Conservation (phyloP, 2,113 vertebrate species). For the Pomatorhinus ruficollis region DNA sequence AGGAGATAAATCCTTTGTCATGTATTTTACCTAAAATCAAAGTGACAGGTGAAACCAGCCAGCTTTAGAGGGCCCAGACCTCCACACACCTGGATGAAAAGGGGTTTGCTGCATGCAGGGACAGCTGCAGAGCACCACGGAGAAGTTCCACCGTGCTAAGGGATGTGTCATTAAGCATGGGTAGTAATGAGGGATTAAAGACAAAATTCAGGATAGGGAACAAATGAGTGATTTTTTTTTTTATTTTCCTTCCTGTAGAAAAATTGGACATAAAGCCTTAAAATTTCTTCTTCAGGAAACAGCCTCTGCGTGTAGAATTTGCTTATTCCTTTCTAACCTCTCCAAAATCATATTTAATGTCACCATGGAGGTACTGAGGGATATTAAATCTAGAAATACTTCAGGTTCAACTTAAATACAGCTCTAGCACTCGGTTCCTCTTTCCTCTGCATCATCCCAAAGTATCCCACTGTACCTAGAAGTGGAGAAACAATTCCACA, state of each 20-base stretch:
- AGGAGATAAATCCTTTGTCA: neutral
- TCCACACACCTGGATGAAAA: neutral
- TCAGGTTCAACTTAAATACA: neutral
- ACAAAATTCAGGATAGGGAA: neutral
- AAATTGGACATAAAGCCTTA: neutral
- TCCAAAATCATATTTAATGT: neutral
- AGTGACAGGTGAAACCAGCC: neutral
- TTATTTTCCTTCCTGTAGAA: neutral
- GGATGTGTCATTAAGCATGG: neutral
- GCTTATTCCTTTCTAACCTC: neutral
- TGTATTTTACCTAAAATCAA: neutral
- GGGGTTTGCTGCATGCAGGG: neutral
- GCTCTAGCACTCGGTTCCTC: neutral
- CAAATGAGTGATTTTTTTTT: neutral
- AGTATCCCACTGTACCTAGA: neutral
- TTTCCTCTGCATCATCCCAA: neutral
- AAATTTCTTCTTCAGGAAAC: neutral
- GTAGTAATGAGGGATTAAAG: neutral
- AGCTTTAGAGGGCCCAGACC: neutral
- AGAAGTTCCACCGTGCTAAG: neutral
- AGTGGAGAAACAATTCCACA: neutral
- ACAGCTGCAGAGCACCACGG: neutral
- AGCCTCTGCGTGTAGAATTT: neutral
- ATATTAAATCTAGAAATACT: neutral
- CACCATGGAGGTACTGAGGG: neutral